Evolutionary conservation across 2,888 invertebrate species (phyloP), one percentile per base, ranked within the genome.

Genomic region (Cerastis leucographa): DNA sequence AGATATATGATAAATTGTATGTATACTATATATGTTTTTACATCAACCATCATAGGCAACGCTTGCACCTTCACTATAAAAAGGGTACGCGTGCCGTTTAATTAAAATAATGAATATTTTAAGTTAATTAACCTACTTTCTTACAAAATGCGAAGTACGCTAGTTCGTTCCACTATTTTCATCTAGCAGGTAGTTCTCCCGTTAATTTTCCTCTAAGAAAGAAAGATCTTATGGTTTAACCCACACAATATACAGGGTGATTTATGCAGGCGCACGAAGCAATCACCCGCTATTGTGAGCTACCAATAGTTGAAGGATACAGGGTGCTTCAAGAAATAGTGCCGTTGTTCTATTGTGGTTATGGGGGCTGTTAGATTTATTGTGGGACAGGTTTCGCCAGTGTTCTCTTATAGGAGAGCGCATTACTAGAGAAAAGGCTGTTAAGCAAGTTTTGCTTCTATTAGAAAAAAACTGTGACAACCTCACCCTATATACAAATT

Each of bases 201-300:
- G 51, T 46, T 80, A 42, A 69, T 75, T 42, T 67, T 51, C 25
- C 19, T 11, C 17, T 29, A 17, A 71, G 49, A 35, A 56, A 25
- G 81, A 25, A 46, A 61, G 14, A 49, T 66, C 80, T 76, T 78
- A 46, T 85, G 71, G 56, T 84, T 90, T 88, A 80, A 5, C 70
- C 84, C 84, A 68, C 69, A 76, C 85, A 76, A 71, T 87, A 78
- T 80, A 61, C 75, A 80, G 75, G 65, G 90, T 93, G 95, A 95
- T 95, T 94, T 94, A 95, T 94, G 94, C 94, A 94, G 95, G 93
- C 92, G 92, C 92, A 91, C 89, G 90, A 92, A 93, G 94, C 94
- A 95, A 95, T 95, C 95, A 95, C 91, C 91, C 90, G 89, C 94
- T 92, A 94, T 94, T 95, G 95, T 95, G 75, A 19, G 89, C 87